Conservation (phyloP, 2,888 invertebrate genomes). For the Macaria notata region DNA sequence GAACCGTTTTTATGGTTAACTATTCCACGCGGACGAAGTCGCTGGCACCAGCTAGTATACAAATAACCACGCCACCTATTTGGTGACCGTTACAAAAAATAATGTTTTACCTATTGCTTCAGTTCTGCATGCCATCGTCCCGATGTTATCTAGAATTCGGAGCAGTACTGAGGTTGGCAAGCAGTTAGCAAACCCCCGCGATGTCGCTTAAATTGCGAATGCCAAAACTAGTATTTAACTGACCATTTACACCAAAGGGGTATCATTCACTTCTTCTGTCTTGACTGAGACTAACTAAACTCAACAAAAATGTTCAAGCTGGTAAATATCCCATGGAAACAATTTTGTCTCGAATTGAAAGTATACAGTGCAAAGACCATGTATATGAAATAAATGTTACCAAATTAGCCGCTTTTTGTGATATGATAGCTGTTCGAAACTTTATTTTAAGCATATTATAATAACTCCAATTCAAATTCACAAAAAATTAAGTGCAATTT, state of each 20-base stretch:
- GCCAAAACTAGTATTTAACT: constrained; percentile 60
- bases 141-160: constrained; percentile 70
- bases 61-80: too few species aligned
- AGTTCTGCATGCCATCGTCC: constrained; percentile 37
- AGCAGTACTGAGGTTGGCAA: constrained; percentile 50
- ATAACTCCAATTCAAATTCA: too few species aligned
- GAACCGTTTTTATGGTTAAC: too few species aligned
- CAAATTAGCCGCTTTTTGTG: too few species aligned
- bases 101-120: constrained; percentile 34
- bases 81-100: not conserved
- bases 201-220: constrained; percentile 55
- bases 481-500: not conserved
- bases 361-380: too few species aligned
- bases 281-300: constrained; percentile 40
- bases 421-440: too few species aligned
- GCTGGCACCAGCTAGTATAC: too few species aligned
- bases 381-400: too few species aligned
- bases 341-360: constrained; percentile 7
- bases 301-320: constrained; percentile 73
- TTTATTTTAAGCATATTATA: too few species aligned
- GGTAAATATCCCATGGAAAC: constrained; percentile 47
- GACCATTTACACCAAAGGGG: constrained; percentile 33
- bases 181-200: constrained; percentile 59
- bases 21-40: too few species aligned
- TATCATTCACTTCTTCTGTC: constrained; percentile 50